Conservation (phyloP, 2,797 vertebrate species). For the Rhinophrynus dorsalis region DNA sequence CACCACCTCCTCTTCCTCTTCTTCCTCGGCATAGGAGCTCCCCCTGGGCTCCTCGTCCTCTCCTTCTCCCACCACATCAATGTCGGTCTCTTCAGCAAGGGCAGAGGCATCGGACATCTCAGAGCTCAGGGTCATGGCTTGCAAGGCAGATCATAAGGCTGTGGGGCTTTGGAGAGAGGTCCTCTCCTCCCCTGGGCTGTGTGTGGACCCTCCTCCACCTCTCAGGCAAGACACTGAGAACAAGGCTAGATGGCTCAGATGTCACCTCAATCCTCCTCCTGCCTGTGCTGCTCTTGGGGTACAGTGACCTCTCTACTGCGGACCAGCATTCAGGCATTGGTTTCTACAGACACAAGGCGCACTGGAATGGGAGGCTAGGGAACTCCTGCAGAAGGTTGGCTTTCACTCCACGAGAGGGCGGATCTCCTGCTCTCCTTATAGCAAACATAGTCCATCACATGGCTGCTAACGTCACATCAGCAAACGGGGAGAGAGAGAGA, state of each 20-base stretch:
- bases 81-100: slow-evolving; percentile 92
- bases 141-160: slow-evolving; percentile 59
- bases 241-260: not conserved
- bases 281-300: too few species aligned
- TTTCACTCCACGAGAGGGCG: slow-evolving; percentile 81
- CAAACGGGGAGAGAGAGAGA: not conserved
- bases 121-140: slow-evolving; percentile 92
- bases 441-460: slow-evolving; percentile 76
- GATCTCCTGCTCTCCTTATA: slow-evolving; percentile 76
- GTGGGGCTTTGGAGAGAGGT: slow-evolving; percentile 43
- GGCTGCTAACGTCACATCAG: slow-evolving; percentile 65
- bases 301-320: not conserved
- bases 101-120: slow-evolving; percentile 93
- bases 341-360: slow-evolving; percentile 40
- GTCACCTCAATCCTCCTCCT: too few species aligned
- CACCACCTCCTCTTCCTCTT: slow-evolving; percentile 76
- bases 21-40: slow-evolving; percentile 48
- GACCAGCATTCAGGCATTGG: slow-evolving; percentile 54
- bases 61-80: slow-evolving; percentile 92
- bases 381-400: slow-evolving; percentile 66
- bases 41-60: slow-evolving; percentile 74
- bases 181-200: slow-evolving; percentile 5
- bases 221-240: slow-evolving; percentile 21
- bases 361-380: slow-evolving; percentile 47
- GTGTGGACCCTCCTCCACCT: slow-evolving; percentile 38